A percentile compares a stretch with the other conserved stretches of the same genome.
Conservation (phyloP, 64 coral and sea anemone genomes). For the Stylophora pistillata region DNA sequence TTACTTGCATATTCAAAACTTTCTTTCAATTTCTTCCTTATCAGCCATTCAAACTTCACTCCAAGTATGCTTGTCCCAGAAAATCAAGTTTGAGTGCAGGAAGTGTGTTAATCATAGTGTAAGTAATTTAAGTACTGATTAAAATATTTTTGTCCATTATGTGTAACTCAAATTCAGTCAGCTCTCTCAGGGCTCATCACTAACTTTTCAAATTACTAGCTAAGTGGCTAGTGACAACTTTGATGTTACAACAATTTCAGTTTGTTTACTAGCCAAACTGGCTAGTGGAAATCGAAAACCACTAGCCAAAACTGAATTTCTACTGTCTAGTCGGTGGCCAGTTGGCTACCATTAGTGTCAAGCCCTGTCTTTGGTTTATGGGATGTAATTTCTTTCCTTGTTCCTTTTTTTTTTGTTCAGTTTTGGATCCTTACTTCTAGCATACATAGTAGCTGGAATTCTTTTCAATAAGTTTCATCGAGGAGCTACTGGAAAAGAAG, state of each 20-base stretch:
- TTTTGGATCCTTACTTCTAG: conserved; percentile 50
- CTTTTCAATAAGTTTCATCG: conserved; percentile 58
- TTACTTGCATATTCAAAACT: too few relatives aligned
- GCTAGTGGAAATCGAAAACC: too few relatives aligned
- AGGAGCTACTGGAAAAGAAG: conserved; percentile 62
- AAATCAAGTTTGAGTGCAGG: conserved; percentile 35
- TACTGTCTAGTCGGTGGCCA: too few relatives aligned
- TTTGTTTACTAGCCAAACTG: too few relatives aligned
- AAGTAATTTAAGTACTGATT: background rate
- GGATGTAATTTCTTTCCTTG: background rate
- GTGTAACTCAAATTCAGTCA: background rate
- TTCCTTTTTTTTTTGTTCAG: conserved; percentile 22
- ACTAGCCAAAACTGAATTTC: too few relatives aligned
- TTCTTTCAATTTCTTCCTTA: background rate
- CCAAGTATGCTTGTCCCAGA: conserved; percentile 57
- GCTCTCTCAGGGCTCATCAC: too few relatives aligned
- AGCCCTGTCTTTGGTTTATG: too few relatives aligned
- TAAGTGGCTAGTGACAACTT: too few relatives aligned
- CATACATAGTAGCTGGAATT: conserved; percentile 69
- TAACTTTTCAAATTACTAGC: too few relatives aligned
- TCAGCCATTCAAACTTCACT: conserved; percentile 23
- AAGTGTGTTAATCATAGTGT: conserved; percentile 57
- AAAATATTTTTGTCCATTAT: background rate
- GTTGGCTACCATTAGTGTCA: too few relatives aligned
- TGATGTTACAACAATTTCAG: too few relatives aligned